Conservation (phyloP, 2,797 vertebrate genomes). For the Sebastes matsubarae region DNA sequence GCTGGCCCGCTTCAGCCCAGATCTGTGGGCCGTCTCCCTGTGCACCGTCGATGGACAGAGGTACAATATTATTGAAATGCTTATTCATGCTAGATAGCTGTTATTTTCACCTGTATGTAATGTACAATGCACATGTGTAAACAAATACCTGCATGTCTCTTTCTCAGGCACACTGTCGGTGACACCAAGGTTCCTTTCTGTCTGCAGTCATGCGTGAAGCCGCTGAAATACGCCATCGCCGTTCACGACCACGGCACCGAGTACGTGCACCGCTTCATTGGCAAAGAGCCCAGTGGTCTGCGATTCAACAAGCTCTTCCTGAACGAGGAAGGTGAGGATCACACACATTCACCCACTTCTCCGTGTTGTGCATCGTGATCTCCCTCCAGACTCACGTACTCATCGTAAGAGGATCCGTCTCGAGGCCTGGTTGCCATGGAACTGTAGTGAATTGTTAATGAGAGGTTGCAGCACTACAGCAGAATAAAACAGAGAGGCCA, state of each 20-base stretch:
- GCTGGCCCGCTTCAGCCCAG: conserved; percentile 96
- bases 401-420: conserved; percentile 30
- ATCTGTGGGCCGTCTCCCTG: conserved; percentile 95
- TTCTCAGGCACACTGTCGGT: conserved; percentile 91
- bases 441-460: conserved; percentile 48
- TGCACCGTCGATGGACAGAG: conserved; percentile 99
- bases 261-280: conserved; percentile 97
- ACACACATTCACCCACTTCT: not conserved
- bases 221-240: conserved; percentile 95
- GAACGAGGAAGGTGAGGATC: conserved; percentile 93
- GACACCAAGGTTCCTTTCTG: conserved; percentile 99
- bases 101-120: not conserved
- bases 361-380: not conserved
- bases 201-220: conserved; percentile 98
- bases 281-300: conserved; percentile 97
- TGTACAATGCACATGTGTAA: not conserved
- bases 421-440: conserved; percentile 35
- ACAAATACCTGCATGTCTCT: not conserved
- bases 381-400: not conserved
- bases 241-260: conserved; percentile 97
- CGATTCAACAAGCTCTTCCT: conserved; percentile 99
- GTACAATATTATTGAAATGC: conserved; percentile 66
- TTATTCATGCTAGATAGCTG: not conserved
- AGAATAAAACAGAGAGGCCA: conserved; percentile 9
- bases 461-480: conserved; percentile 1